Evolutionary conservation across 1,140 invertebrate species (phyloP).

Genomic region (Euglossa dilemma): DNA sequence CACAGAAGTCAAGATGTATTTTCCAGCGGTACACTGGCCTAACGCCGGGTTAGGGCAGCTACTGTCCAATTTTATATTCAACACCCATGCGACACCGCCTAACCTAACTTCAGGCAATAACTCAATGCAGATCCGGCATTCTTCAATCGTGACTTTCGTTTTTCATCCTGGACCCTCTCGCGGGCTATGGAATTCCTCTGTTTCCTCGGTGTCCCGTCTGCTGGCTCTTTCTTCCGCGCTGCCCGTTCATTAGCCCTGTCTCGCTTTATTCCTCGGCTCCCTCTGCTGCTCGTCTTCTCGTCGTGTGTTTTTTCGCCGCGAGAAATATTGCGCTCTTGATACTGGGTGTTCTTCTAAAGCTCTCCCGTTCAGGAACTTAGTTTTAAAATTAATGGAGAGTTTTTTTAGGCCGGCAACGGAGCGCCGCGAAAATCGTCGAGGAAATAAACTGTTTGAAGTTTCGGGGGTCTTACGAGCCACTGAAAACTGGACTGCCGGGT

Average conservation of each 20-base stretch:
- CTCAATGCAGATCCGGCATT: conserved; percentile 27
- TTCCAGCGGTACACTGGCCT: conserved; percentile 33
- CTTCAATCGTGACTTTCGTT: conserved; percentile 39
- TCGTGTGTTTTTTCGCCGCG: not conserved
- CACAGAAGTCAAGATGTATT: conserved; percentile 66
- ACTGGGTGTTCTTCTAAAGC: not conserved
- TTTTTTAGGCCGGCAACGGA: too few species aligned
- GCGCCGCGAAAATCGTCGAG: too few species aligned
- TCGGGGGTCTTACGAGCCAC: too few species aligned
- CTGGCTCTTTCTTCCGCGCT: not conserved
- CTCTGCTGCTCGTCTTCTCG: not conserved
- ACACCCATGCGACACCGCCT: conserved; percentile 22
- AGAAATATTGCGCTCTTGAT: conserved; percentile 25
- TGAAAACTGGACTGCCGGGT: too few species aligned
- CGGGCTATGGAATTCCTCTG: not conserved
- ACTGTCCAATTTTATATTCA: conserved; percentile 66
- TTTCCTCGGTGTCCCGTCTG: not conserved
- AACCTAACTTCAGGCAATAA: conserved; percentile 59
- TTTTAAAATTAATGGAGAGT: conserved; percentile 3
- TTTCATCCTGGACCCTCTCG: not conserved
- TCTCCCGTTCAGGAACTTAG: not conserved
- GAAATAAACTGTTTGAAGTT: too few species aligned
- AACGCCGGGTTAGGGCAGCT: too few species aligned
- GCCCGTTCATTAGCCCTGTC: not conserved
- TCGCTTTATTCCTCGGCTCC: not conserved